These are phyloP conservation scores for Aratinga solstitialis DNA, from an alignment of 2,797 vertebrate genomes.

Conservation along the genomic window DNA sequence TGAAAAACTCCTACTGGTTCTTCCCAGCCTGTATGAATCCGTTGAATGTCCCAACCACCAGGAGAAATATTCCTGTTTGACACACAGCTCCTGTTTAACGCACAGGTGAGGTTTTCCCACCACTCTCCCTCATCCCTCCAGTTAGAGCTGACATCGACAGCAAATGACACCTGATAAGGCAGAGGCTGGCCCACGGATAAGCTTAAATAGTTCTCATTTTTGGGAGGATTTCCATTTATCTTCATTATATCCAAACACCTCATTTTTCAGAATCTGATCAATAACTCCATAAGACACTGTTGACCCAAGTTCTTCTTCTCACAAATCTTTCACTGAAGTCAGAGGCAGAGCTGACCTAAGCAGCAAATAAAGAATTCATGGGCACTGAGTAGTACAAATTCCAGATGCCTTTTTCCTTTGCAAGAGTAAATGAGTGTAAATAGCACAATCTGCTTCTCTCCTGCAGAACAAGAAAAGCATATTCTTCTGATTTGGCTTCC, in stretches of 20 bases:
- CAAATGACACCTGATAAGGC: background rate
- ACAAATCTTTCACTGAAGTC: background rate
- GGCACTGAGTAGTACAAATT: background rate
- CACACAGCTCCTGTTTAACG: background rate
- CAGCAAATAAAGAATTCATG: background rate
- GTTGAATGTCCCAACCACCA: background rate
- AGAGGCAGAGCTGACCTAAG: background rate
- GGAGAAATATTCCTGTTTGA: background rate
- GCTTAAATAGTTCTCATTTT: background rate
- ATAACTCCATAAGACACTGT: background rate
- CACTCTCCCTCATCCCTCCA: background rate
- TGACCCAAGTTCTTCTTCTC: background rate
- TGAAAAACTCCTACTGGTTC: background rate
- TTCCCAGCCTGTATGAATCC: background rate
- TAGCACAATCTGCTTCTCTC: background rate
- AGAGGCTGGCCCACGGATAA: too few relatives aligned
- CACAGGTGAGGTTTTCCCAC: background rate
- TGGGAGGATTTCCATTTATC: background rate
- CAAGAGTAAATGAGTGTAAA: background rate
- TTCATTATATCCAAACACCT: background rate
- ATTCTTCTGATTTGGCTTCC: background rate
- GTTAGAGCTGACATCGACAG: background rate
- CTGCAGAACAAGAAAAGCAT: background rate
- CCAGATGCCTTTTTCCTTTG: background rate
- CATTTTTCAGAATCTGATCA: background rate